Conservation (phyloP, 2,888 invertebrate genomes). For the Spicauda simplicius region DNA sequence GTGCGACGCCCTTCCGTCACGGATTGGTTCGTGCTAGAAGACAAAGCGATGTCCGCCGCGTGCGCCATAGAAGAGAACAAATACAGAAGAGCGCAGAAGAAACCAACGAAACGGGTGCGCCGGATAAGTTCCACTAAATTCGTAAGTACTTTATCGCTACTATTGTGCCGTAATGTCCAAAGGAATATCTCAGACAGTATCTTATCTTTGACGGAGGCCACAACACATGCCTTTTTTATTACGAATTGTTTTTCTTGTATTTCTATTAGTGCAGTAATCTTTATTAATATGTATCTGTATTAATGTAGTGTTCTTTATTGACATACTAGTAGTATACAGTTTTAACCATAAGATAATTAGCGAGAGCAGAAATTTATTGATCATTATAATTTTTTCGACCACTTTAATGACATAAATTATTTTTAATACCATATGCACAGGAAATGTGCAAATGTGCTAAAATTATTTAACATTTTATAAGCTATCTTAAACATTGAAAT, state of each 20-base stretch:
- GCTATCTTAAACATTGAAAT: too few relatives aligned
- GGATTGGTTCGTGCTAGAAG: constrained; percentile 78
- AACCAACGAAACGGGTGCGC: constrained; percentile 67
- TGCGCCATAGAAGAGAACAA: constrained; percentile 57
- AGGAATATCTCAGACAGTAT: constrained; percentile 9
- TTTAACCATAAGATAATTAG: too few relatives aligned
- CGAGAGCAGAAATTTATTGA: too few relatives aligned
- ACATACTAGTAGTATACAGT: too few relatives aligned
- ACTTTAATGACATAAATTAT: too few relatives aligned
- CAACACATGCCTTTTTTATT: constrained; percentile 11
- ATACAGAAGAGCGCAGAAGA: constrained; percentile 70
- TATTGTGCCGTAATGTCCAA: constrained; percentile 18
- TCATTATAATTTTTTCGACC: too few relatives aligned
- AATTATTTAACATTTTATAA: too few relatives aligned
- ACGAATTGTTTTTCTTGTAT: not conserved
- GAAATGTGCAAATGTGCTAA: too few relatives aligned
- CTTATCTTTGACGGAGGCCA: constrained; percentile 24
- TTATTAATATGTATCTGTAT: not conserved
- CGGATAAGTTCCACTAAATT: constrained; percentile 81
- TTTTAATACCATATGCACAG: too few relatives aligned
- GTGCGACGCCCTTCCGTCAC: constrained; percentile 74
- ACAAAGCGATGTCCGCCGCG: constrained; percentile 47
- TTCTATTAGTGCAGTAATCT: not conserved
- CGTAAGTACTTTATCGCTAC: constrained; percentile 59
- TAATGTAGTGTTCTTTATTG: too few relatives aligned